These are phyloP conservation scores for Glaucopsyche alexis DNA, from an alignment of 2,888 invertebrate species.

Conservation along the genomic window DNA sequence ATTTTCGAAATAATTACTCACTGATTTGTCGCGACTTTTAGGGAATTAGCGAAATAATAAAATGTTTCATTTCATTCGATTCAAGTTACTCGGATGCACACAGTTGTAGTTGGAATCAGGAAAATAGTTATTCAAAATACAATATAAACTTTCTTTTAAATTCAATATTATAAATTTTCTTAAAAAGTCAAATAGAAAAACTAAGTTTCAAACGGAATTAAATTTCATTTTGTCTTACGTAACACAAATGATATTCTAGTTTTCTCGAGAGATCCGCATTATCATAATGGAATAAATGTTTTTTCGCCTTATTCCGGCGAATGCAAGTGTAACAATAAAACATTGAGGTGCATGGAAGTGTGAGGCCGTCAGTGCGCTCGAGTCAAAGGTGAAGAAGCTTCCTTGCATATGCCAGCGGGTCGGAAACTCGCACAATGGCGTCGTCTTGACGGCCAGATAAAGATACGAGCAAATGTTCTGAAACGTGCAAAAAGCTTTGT, in stretches of 20 bases:
- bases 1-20: not conserved
- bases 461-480: constrained; percentile 51
- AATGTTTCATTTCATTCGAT: not conserved
- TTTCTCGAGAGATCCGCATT: not conserved
- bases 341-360: constrained; percentile 45
- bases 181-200: not conserved
- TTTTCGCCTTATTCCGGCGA: constrained; percentile 16
- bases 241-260: not conserved
- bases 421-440: constrained; percentile 59
- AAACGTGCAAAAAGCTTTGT: constrained; percentile 39
- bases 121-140: not conserved
- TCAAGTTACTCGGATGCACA: not conserved
- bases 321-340: constrained; percentile 38
- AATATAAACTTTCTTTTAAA: not conserved
- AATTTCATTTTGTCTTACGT: too few species aligned
- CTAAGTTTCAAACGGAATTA: too few species aligned
- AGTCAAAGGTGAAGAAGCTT: constrained; percentile 58
- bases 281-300: constrained; percentile 8
- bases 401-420: constrained; percentile 51
- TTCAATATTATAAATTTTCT: too few species aligned
- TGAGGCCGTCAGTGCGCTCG: constrained; percentile 45
- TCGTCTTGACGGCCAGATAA: constrained; percentile 62
- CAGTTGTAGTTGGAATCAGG: not conserved
- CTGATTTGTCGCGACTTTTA: not conserved
- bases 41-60: not conserved